Base-by-base conservation (phyloP, 2,888 invertebrate genomes). In the Cantharis rustica region DNA sequence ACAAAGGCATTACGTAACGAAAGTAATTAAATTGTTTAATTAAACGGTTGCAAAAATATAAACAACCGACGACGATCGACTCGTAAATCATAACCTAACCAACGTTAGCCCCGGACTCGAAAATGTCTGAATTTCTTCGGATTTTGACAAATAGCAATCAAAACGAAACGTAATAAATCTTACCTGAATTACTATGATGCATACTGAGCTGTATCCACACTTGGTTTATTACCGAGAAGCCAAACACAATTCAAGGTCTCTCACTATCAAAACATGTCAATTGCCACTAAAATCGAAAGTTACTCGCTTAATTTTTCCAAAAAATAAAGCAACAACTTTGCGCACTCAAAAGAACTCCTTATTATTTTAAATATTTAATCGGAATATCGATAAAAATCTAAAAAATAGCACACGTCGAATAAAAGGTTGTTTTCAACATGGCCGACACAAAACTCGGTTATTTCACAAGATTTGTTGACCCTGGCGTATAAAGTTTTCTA, bases 381-480 rank as follows among this genome's bases (percentile, higher is more conserved):
- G 80, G 82, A 78, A 84, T 83, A 84, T 85, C 83, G 84, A 82
- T 79, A 83, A 84, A 87, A 86, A 82, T 83, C 83, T 83, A 84
- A 86, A 86, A 87, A 87, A 87, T 85, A 86, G 85, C 87, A 86
- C 86, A 88, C 87, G 86, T 88, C 85, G 83, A 85, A 85, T 85
- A 85, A 87, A 87, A 87, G 85, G 86, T 87, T 88, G 87, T 88
- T 88, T 89, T 88, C 89, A 89, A 89, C 88, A 89, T 89, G 89
- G 89, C 89, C 87, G 89, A 87, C 86, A 84, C 86, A 86, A 88
- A 87, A 88, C 87, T 88, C 88, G 86, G 87, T 87, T 88, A 86
- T 88, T 87, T 88, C 86, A 88, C 87, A 88, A 88, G 88, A 88
- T 88, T 88, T 89, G 89, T 89, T 89, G 89, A 89, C 89, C 89